Conservation (phyloP, 2,113 vertebrate species). For the Sarotherodon lohbergeri region DNA sequence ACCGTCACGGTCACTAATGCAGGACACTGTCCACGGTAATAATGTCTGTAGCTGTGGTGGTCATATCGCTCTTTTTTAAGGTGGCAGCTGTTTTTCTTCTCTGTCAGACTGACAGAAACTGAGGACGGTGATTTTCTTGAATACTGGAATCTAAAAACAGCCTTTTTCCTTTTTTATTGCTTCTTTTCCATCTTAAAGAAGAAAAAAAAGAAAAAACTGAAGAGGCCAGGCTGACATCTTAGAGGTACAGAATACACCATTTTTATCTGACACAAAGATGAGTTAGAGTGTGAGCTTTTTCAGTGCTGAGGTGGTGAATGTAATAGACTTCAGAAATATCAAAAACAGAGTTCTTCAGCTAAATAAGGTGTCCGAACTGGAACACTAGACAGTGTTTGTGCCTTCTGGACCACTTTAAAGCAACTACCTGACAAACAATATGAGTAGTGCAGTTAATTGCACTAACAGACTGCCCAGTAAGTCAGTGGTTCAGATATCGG, state of each 20-base stretch:
- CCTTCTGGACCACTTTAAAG: background rate
- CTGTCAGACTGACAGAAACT: background rate
- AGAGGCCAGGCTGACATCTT: background rate
- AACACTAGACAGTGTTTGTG: fast-evolving
- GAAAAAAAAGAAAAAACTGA: background rate
- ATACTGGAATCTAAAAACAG: background rate
- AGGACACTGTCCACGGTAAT: background rate
- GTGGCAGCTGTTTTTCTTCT: background rate
- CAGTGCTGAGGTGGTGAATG: background rate
- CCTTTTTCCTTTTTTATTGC: background rate
- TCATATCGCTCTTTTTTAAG: fast-evolving
- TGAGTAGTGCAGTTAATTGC: background rate
- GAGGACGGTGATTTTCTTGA: background rate
- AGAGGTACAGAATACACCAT: background rate
- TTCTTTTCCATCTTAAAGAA: background rate
- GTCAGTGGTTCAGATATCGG: background rate
- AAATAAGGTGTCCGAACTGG: background rate
- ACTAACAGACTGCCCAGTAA: background rate
- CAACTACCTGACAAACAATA: background rate
- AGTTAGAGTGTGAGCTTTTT: background rate
- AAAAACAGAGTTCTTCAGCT: background rate
- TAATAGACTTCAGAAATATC: background rate
- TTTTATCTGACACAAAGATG: background rate
- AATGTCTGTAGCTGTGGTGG: background rate
- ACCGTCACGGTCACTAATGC: background rate